Evolutionary conservation across 35 echinoderm and acorn worm genomes (phyloP).

Genomic region (Patiria miniata): DNA sequence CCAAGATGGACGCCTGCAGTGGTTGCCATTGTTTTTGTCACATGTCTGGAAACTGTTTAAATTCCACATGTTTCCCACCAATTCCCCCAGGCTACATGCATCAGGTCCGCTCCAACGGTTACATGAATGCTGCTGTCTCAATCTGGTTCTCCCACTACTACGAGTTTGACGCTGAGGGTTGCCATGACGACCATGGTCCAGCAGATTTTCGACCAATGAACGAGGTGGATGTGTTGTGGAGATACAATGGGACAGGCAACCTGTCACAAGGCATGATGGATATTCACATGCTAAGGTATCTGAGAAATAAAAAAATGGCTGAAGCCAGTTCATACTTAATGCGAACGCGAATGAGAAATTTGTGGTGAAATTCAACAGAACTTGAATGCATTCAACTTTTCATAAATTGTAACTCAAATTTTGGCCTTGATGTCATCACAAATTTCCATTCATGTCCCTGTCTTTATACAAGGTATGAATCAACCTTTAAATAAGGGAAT

Average conservation of each 20-base stretch:
- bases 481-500: no score
- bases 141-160: slow-evolving; percentile 60
- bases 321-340: no score
- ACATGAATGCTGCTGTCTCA: slow-evolving; percentile 57
- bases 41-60: no score
- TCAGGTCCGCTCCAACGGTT: slow-evolving; percentile 52
- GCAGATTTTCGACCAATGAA: slow-evolving; percentile 25
- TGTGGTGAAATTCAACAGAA: no score
- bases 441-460: no score
- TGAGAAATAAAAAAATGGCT: not conserved
- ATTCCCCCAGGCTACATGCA: slow-evolving; percentile 37
- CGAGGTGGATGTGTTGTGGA: slow-evolving; percentile 44
- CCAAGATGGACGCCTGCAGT: no score
- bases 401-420: no score
- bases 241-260: slow-evolving; percentile 36
- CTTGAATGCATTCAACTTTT: no score
- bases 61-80: not conserved
- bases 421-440: no score
- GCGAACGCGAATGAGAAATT: not conserved
- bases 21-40: no score
- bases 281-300: slow-evolving; percentile 52
- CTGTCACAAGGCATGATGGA: slow-evolving; percentile 44
- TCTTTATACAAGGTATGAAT: no score
- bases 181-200: not conserved
- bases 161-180: slow-evolving; percentile 33